Percentiles rank a stretch among this genome's conserved stretches.
Conservation (phyloP, 2,797 vertebrate species). For the Schizothorax lantsangensis region DNA sequence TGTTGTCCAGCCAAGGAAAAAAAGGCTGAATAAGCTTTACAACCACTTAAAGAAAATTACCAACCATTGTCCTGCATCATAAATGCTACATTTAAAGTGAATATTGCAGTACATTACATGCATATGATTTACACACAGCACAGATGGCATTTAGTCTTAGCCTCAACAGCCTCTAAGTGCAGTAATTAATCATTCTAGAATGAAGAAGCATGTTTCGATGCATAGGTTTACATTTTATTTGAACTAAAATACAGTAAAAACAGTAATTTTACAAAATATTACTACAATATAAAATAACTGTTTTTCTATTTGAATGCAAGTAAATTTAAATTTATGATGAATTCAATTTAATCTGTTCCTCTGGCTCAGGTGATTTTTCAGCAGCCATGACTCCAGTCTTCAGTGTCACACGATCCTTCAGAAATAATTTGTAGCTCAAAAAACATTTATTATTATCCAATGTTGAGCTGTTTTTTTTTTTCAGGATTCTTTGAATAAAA, state of each 20-base stretch:
- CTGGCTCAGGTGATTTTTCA: not conserved
- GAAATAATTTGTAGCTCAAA: not conserved
- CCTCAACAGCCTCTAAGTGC: constrained; percentile 4
- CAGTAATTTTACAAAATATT: not conserved
- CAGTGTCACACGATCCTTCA: not conserved
- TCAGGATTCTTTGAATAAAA: not conserved
- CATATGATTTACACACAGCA: constrained; percentile 1
- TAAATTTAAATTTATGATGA: no score
- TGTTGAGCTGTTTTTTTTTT: not conserved
- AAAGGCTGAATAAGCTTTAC: not conserved
- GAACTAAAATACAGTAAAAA: not conserved
- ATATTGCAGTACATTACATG: not conserved
- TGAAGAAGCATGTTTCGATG: not conserved
- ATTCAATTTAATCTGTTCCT: not conserved
- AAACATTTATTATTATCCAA: no score
- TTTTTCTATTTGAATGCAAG: not conserved
- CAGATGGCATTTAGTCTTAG: constrained; percentile 14
- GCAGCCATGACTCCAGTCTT: not conserved
- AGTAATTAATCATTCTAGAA: constrained; percentile 17
- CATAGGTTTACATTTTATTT: not conserved
- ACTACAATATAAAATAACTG: not conserved
- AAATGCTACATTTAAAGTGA: not conserved
- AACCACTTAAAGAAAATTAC: not conserved
- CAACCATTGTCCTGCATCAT: not conserved
- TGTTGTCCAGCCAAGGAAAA: constrained; percentile 1